A percentile compares a stretch with the other conserved stretches of the same genome.
Conservation (phyloP, 2,888 invertebrate genomes). For the Pachydiplax longipennis region DNA sequence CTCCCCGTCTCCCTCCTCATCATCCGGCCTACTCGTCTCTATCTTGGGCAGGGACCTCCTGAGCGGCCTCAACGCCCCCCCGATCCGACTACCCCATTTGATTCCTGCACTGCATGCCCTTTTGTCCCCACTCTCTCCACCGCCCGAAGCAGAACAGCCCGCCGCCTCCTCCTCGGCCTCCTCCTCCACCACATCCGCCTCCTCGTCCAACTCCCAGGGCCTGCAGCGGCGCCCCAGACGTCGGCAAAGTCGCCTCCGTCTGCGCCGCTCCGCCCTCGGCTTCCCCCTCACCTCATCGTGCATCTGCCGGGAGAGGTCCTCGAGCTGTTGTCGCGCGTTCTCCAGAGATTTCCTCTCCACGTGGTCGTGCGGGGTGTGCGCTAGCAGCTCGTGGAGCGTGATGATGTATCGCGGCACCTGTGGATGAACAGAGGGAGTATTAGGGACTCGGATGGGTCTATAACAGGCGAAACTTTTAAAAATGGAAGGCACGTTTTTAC, state of each 20-base stretch:
- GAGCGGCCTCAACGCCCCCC: background rate
- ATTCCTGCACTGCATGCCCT: background rate
- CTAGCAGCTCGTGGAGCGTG: slow-evolving; percentile 86
- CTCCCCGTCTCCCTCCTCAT: background rate
- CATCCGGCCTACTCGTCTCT: background rate
- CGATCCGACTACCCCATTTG: slow-evolving; percentile 18
- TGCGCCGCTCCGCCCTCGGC: background rate
- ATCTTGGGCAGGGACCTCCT: slow-evolving; percentile 17
- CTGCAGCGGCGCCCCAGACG: slow-evolving; percentile 26
- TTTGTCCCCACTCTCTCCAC: background rate
- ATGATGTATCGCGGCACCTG: slow-evolving; percentile 92
- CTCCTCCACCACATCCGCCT: slow-evolving; percentile 33
- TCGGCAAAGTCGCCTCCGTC: background rate
- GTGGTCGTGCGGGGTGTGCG: slow-evolving; percentile 93
- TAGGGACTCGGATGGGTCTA: too few relatives aligned
- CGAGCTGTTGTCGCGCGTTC: slow-evolving; percentile 85
- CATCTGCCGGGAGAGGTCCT: slow-evolving; percentile 86
- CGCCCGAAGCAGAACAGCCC: background rate
- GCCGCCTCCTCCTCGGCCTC: slow-evolving; percentile 22
- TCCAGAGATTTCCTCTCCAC: slow-evolving; percentile 89
- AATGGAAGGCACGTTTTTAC: too few relatives aligned
- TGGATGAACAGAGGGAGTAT: slow-evolving; percentile 47
- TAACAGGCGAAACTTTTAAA: too few relatives aligned
- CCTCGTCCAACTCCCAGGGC: slow-evolving; percentile 40
- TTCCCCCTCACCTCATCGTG: slow-evolving; percentile 75